Conservation (phyloP, 1,140 invertebrate genomes). For the Archivesica marissinica region DNA sequence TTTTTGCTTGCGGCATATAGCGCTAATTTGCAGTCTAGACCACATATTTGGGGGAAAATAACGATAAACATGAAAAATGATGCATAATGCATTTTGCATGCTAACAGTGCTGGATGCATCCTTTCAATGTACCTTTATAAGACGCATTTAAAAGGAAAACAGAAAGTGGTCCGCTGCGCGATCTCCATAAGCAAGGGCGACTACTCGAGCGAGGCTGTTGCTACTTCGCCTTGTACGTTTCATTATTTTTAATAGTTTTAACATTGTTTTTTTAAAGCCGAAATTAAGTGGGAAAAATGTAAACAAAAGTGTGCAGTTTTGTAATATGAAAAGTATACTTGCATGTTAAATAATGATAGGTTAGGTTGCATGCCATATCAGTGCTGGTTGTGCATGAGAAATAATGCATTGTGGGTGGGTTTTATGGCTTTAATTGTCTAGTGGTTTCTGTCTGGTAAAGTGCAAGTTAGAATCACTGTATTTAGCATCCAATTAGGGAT, state of each 20-base stretch:
- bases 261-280: too few species aligned
- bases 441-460: not conserved
- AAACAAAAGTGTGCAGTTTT: not conserved
- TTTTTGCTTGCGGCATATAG: too few species aligned
- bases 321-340: not conserved
- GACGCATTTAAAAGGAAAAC: not conserved
- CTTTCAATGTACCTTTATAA: not conserved
- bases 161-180: not conserved
- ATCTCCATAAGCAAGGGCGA: not conserved
- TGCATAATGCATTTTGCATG: constrained; percentile 22
- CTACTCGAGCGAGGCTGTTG: not conserved
- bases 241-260: too few species aligned
- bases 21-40: too few species aligned
- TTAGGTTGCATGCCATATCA: not conserved
- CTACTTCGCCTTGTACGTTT: not conserved
- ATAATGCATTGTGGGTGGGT: not conserved
- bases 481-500: too few species aligned
- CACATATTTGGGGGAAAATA: too few species aligned
- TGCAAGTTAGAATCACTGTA: not conserved
- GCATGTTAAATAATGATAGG: constrained; percentile 8
- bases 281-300: too few species aligned
- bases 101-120: not conserved
- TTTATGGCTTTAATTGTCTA: constrained; percentile 21
- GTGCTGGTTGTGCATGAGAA: not conserved
- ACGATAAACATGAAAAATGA: too few species aligned